These are phyloP conservation scores for Stictocephala bisonia DNA, from an alignment of 2,888 invertebrate genomes.

Conservation along the genomic window DNA sequence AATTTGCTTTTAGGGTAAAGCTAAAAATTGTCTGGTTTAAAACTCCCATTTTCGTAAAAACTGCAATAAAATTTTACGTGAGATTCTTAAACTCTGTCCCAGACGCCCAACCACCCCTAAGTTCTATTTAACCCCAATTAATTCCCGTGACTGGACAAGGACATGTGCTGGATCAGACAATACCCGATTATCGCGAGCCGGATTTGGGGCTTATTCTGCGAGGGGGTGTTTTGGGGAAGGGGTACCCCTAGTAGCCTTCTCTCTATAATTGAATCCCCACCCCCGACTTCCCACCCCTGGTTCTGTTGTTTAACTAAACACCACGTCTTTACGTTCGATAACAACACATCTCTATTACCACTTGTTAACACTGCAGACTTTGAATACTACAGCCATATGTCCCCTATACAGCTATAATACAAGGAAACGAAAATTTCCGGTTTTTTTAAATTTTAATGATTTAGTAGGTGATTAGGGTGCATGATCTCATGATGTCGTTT, in stretches of 20 bases:
- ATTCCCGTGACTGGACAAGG: conserved; percentile 9
- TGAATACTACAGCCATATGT: too few relatives aligned
- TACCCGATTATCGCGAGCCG: conserved; percentile 18
- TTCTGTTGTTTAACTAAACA: conserved; percentile 38
- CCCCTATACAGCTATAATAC: too few relatives aligned
- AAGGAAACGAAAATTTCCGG: too few relatives aligned
- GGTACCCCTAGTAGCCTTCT: conserved; percentile 35
- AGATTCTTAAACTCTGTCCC: too few relatives aligned
- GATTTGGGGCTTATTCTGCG: conserved; percentile 42
- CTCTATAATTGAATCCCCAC: conserved; percentile 45
- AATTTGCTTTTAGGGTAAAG: too few relatives aligned
- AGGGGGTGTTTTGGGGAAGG: conserved; percentile 10
- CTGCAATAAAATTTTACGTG: too few relatives aligned
- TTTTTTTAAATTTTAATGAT: too few relatives aligned
- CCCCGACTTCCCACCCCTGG: background rate
- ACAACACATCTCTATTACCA: conserved; percentile 38
- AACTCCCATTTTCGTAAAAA: too few relatives aligned
- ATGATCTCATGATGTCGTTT: too few relatives aligned
- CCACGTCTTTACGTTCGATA: conserved; percentile 35
- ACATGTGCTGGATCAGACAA: conserved; percentile 34
- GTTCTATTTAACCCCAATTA: conserved; percentile 38
- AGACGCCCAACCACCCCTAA: too few relatives aligned
- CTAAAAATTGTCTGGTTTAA: too few relatives aligned
- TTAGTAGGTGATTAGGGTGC: too few relatives aligned
- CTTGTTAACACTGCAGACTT: conserved; percentile 25